Conservation (phyloP, 2,888 invertebrate species). For the Coremacera marginata region DNA sequence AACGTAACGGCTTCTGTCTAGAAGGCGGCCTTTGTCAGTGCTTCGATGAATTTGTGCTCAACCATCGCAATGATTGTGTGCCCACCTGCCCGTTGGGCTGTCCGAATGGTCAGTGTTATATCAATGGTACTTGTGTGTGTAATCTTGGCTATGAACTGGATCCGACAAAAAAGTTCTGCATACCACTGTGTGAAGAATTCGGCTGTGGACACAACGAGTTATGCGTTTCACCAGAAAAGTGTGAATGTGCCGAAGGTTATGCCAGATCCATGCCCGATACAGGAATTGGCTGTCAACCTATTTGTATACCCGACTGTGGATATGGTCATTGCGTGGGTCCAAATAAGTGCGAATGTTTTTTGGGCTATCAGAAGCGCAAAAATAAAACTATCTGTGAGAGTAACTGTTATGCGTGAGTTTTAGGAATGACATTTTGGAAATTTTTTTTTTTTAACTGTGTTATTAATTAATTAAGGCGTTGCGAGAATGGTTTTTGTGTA, state of each 20-base stretch:
- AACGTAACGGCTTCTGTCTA: slow-evolving; percentile 70
- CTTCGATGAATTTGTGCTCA: slow-evolving; percentile 61
- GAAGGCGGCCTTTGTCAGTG: slow-evolving; percentile 66
- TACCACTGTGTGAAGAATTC: slow-evolving; percentile 72
- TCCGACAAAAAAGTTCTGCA: slow-evolving; percentile 67
- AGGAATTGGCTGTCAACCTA: slow-evolving; percentile 60
- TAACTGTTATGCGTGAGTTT: slow-evolving; percentile 60
- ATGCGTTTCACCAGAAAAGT: slow-evolving; percentile 75
- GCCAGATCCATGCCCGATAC: slow-evolving; percentile 49
- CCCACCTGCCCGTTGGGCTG: slow-evolving; percentile 64
- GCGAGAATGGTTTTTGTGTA: slow-evolving; percentile 69
- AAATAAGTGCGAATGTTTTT: slow-evolving; percentile 70
- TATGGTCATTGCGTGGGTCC: slow-evolving; percentile 70
- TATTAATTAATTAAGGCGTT: slow-evolving; percentile 53
- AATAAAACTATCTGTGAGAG: slow-evolving; percentile 61
- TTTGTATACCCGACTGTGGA: slow-evolving; percentile 64
- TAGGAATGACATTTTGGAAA: neutral
- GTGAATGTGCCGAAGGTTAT: slow-evolving; percentile 68
- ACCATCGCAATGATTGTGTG: slow-evolving; percentile 61
- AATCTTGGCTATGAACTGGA: slow-evolving; percentile 66
- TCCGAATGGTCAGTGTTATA: slow-evolving; percentile 65
- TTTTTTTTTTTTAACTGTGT: neutral
- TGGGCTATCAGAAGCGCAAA: slow-evolving; percentile 60
- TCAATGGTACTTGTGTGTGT: slow-evolving; percentile 65
- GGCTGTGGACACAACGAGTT: slow-evolving; percentile 73